Conservation (phyloP, 2,797 vertebrate genomes). For the Coilia nasus region DNA sequence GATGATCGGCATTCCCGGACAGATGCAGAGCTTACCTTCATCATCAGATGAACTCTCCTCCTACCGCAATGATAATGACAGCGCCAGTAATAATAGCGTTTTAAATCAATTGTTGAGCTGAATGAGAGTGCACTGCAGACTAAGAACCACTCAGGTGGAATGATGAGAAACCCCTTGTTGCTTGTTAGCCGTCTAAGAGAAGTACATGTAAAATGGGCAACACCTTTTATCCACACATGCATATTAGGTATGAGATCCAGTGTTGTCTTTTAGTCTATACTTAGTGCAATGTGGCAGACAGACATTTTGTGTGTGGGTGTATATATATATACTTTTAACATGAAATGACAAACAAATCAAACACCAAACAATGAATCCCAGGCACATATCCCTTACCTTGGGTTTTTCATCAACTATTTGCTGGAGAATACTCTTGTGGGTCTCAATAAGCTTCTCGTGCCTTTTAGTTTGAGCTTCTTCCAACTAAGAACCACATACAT, state of each 20-base stretch:
- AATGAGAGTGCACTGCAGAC: neutral
- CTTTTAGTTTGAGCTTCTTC: constrained; percentile 95
- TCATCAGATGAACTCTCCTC: constrained; percentile 36
- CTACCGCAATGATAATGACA: constrained; percentile 38
- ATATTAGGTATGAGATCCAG: constrained; percentile 7
- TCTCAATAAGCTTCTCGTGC: constrained; percentile 92
- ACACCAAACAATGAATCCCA: neutral
- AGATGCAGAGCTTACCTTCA: constrained; percentile 44
- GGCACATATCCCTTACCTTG: constrained; percentile 76
- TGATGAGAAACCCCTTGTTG: neutral
- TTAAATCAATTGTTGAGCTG: neutral
- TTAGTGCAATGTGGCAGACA: neutral
- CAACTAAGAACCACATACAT: constrained; percentile 73
- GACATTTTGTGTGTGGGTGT: neutral
- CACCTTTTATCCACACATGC: neutral
- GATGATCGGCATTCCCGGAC: constrained; percentile 24
- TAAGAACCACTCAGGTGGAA: neutral
- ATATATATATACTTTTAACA: neutral
- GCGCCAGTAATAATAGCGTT: constrained; percentile 32
- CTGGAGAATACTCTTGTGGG: constrained; percentile 91
- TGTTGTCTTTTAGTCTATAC: neutral
- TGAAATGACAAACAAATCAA: neutral
- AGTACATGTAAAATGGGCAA: neutral
- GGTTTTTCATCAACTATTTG: constrained; percentile 94
- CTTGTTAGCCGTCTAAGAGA: neutral